Base-by-base conservation (phyloP, 2,888 invertebrate genomes). In the Meteorus cinctellus region DNA sequence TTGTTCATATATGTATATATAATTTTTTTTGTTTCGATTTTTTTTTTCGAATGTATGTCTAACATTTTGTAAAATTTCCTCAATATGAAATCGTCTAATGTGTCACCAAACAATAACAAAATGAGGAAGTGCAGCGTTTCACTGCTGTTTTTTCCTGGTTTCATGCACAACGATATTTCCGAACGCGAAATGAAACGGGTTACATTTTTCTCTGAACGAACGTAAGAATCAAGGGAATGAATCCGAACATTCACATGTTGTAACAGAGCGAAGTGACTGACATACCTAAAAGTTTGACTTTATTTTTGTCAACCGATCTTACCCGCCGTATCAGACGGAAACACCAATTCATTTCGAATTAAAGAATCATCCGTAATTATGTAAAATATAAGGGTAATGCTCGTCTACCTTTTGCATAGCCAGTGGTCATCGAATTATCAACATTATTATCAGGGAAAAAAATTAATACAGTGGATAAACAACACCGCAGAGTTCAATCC, bases 161-260 rank as follows among this genome's bases (percentile, higher is more conserved):
- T 41, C 41, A 66, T 48, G 24, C 55, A 29, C 69, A 70, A 70
- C 59, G 27, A 70, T 70, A 70, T 31, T n/a, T 31, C 24, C 29
- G 48, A 51, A 59, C 31, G 31, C 19, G 31, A 16, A 34, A 59
- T 48, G 48, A 70, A 36, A 36, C 4, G 2, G 14, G 19, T 66
- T 66, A 41, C 41, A n/a, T 66, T 66, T 19, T 24, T 24, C 0
- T 24, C 19, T 24, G 10, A 36, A 41, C 24, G 27, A 66, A 16
- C 14, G 41, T 67, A 41, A 16, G 45, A 67, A 41, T 27, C 6
- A 51, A 51, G 10, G 14, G 16, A 68, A 67, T 16, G 12, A 31
- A 51, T 41, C 16, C 12, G 29, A 29, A 68, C 36, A 70, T 70
- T 55, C 69, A 70, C 31, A 36, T 70, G 51, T n/a, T 70, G 69